Conservation (phyloP, 2,113 vertebrate species). For the Rhizomys pruinosus region DNA sequence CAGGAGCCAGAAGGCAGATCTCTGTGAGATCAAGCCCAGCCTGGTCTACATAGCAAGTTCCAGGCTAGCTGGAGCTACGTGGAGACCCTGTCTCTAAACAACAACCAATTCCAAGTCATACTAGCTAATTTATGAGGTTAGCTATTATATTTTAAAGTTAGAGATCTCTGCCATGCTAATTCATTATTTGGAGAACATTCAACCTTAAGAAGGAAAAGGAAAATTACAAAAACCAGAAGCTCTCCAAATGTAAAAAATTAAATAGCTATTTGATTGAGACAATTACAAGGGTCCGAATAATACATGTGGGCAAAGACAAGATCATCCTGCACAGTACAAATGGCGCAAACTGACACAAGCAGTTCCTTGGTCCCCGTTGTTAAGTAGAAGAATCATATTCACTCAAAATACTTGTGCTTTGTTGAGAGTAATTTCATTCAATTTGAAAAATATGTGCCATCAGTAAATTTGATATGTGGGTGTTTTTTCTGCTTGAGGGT, state of each 20-base stretch:
- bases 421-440: slow-evolving; percentile 36
- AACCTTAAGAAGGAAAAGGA: slow-evolving; percentile 42
- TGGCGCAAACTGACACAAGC: fast-evolving
- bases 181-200: slow-evolving; percentile 20
- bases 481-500: slow-evolving; percentile 24
- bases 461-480: not conserved
- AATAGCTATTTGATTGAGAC: not conserved
- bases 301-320: slow-evolving; percentile 38
- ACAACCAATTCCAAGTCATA: not conserved
- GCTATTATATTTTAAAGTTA: not conserved
- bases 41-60: too few relatives aligned
- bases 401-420: not conserved
- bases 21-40: too few relatives aligned
- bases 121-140: slow-evolving; percentile 49
- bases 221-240: not conserved
- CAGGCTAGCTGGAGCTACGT: too few relatives aligned
- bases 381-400: not conserved
- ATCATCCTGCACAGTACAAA: not conserved
- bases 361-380: not conserved
- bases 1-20: too few relatives aligned
- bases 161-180: slow-evolving; percentile 1
- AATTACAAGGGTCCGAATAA: not conserved
- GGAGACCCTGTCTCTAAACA: too few relatives aligned
- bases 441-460: slow-evolving; percentile 44
- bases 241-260: slow-evolving; percentile 14